phyloP scores from a whole-genome alignment of 2,797 vertebrate species.

The Syngnathus rostellatus region DNA sequence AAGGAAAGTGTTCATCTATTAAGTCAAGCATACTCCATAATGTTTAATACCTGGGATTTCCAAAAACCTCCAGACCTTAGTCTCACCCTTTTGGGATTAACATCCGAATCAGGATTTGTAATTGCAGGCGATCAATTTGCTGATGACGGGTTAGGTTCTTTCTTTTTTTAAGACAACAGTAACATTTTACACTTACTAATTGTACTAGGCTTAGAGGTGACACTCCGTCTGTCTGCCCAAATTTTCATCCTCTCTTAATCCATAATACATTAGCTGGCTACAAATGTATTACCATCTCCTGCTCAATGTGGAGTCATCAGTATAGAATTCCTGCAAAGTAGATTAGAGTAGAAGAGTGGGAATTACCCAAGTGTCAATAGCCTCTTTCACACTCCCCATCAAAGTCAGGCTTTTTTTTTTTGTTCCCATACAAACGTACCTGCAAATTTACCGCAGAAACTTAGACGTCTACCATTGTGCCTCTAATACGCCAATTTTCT shows the following conservation, averaged over 20 bases:
- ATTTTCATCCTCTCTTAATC: conserved; percentile 2
- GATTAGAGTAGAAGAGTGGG: background rate
- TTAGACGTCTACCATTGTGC: background rate
- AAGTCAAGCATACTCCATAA: background rate
- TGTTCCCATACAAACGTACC: background rate
- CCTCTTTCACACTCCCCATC: background rate
- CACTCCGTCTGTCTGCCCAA: background rate
- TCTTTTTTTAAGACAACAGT: background rate
- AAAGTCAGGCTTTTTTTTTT: background rate
- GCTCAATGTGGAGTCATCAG: background rate
- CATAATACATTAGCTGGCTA: background rate
- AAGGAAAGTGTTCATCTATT: background rate
- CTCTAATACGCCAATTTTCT: background rate
- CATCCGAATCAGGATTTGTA: background rate
- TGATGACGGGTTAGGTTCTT: background rate
- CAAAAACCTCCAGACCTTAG: background rate
- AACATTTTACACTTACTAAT: background rate
- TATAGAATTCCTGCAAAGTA: conserved; percentile 1
- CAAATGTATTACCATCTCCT: conserved; percentile 1
- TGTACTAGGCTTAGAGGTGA: background rate
- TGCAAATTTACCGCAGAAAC: background rate
- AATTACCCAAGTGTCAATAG: conserved; percentile 2
- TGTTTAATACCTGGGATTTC: background rate
- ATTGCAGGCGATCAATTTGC: background rate
- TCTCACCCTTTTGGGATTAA: background rate